Conservation (phyloP, 2,797 vertebrate species). For the Leptatherina wallacei region DNA sequence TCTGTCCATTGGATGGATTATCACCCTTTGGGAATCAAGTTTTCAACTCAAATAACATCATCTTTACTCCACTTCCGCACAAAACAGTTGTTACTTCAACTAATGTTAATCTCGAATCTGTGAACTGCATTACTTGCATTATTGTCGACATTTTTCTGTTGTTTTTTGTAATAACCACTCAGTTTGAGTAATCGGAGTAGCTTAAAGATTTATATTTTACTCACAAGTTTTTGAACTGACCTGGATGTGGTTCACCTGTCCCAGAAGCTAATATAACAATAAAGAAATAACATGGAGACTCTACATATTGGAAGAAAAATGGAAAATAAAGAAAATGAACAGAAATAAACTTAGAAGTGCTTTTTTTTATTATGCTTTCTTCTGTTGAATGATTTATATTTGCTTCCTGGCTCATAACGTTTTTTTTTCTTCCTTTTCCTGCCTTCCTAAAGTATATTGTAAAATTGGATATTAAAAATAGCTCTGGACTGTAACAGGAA, state of each 20-base stretch:
- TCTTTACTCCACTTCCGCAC: not conserved
- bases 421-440: conserved; percentile 9
- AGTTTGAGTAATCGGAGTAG: too few species aligned
- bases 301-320: conserved; percentile 23
- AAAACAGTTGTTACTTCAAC: not conserved
- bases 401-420: conserved; percentile 28
- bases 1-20: not conserved
- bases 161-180: too few species aligned
- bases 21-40: not conserved
- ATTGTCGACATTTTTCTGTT: too few species aligned
- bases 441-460: conserved; percentile 21
- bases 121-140: too few species aligned
- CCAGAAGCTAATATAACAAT: too few species aligned
- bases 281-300: not conserved
- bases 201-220: too few species aligned
- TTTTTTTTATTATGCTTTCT: not conserved
- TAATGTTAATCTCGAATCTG: too few species aligned
- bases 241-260: too few species aligned
- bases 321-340: not conserved
- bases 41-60: not conserved
- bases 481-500: conserved; percentile 32
- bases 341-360: conserved; percentile 25
- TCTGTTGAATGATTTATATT: conserved; percentile 8
- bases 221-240: too few species aligned
- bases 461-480: conserved; percentile 44